Evolutionary conservation across 2,888 invertebrate species (phyloP).

Genomic region (Trichopria drosophilae): DNA sequence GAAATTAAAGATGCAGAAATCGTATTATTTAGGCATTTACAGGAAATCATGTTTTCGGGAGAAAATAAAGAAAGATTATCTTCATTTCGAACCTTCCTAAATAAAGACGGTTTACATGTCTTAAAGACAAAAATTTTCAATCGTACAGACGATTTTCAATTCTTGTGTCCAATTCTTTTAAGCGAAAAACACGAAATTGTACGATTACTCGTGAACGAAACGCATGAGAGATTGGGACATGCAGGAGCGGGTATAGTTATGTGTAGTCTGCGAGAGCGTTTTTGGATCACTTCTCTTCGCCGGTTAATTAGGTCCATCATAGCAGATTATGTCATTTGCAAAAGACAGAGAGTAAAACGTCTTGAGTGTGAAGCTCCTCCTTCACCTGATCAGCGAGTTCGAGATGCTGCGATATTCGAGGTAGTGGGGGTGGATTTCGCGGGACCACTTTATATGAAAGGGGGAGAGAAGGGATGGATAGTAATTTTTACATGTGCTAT

Average conservation of each 20-base stretch:
- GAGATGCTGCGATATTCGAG: constrained; percentile 34
- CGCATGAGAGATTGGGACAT: constrained; percentile 23
- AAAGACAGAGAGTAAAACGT: no score
- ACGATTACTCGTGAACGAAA: constrained; percentile 19
- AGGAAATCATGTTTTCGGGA: neutral
- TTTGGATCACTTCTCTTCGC: no score
- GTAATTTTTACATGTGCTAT: constrained; percentile 50
- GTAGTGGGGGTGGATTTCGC: constrained; percentile 43
- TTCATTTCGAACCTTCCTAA: neutral
- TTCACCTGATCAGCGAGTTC: no score
- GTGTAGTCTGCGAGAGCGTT: no score
- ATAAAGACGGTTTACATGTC: neutral
- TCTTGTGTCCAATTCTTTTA: neutral
- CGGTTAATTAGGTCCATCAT: no score
- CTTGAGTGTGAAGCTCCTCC: no score
- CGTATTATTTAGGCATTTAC: neutral
- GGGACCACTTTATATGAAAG: constrained; percentile 45
- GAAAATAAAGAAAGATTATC: neutral
- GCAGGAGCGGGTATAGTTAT: no score
- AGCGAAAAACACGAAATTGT: no score
- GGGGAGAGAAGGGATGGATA: constrained; percentile 42
- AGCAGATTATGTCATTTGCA: no score
- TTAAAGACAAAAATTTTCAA: no score
- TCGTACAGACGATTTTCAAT: no score
- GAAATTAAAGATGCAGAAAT: neutral